Evolutionary conservation across 2,113 vertebrate genomes (phyloP), one percentile per base, ranked within the genome.

Genomic region (Rostratula benghalensis): DNA sequence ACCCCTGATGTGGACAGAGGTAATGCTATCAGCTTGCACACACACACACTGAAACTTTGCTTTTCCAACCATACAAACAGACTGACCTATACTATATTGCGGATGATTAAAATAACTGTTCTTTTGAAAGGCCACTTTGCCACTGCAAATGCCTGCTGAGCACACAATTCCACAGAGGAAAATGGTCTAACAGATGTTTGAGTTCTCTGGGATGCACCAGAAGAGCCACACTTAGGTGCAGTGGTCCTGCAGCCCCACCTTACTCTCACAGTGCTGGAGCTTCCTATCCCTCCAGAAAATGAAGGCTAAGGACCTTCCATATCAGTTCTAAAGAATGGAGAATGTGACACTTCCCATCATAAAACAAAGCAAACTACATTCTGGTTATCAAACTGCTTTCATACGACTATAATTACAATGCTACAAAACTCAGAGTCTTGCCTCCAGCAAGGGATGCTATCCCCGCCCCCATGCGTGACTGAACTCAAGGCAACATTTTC

Each of bases 401-500:
- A 69, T 7, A 53, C 28, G 61, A 10, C 27, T 25, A 2, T 18
- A 87, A 63, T 30, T 50, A 27, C 0, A 4, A 54, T 15, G 27
- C 41, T 24, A 82, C 31, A 63, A 59, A 80, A 59, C 24, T 6
- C 56, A 83, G 37, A 61, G 54, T 30, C 56, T 75, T 70, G 67
- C 28, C 69, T 63, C 54, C 76, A 93, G 77, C 41, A 50, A 78
- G 50, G 45, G 43, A 39, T 11, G 31, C 45, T 16, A 8, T 20
- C 27, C 51, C 22, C 9, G 6, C 13, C 27, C 30, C 30, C 2
- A 14, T 0, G 0, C 19, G 43, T 20, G 41, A 46, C 48, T 75
- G 51, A 54, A 37, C 15, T 4, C 0, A 5, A 64, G 28, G 20
- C 57, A 61, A 31, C 15, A 15, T 15, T 20, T 20, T 6, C n/a